Evolutionary conservation across 2,888 invertebrate genomes (phyloP).

Genomic region (Pilophorus perplexus): DNA sequence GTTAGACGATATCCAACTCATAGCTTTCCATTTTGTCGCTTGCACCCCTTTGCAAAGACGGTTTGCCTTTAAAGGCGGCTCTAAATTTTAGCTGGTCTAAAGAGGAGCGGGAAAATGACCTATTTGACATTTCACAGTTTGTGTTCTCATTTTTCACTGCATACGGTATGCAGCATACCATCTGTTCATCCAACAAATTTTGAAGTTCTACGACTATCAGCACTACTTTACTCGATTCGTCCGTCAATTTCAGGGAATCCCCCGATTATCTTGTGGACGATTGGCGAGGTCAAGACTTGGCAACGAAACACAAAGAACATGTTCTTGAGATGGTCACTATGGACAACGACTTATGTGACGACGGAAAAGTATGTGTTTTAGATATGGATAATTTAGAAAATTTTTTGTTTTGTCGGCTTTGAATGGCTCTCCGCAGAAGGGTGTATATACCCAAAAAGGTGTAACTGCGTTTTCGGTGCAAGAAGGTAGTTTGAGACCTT

Average conservation of each 20-base stretch:
- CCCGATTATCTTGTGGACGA: conserved; percentile 20
- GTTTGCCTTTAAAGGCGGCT: too few species aligned
- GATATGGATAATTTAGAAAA: background rate
- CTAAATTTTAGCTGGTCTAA: too few species aligned
- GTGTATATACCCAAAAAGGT: too few species aligned
- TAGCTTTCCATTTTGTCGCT: too few species aligned
- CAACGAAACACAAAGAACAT: too few species aligned
- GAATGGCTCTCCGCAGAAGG: too few species aligned
- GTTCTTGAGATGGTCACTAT: conserved; percentile 43
- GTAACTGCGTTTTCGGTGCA: too few species aligned
- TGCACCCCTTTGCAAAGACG: too few species aligned
- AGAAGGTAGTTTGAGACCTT: too few species aligned
- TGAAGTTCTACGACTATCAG: background rate
- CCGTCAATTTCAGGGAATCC: conserved; percentile 1
- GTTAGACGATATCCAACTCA: too few species aligned
- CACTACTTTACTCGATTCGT: background rate
- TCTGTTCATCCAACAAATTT: background rate
- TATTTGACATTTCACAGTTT: too few species aligned
- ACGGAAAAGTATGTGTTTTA: conserved; percentile 43
- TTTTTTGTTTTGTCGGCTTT: background rate
- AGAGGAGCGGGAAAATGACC: background rate
- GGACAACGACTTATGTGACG: conserved; percentile 46
- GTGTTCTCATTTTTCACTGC: too few species aligned
- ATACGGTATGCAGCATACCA: background rate
- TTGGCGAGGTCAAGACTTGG: background rate